Evolutionary conservation across 1,140 invertebrate genomes (phyloP).

Genomic region (Leptopilina boulardi): DNA sequence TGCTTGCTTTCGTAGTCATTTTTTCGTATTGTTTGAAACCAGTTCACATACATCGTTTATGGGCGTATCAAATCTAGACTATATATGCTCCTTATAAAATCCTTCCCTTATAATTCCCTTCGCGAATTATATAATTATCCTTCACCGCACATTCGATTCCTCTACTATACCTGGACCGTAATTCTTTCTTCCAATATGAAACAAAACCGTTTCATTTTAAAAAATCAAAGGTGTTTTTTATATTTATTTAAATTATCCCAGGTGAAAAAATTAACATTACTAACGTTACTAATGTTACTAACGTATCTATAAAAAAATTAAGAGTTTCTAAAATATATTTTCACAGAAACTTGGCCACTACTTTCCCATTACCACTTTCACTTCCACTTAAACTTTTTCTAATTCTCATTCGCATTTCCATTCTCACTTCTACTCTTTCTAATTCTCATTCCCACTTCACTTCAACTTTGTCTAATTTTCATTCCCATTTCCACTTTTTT

Average conservation of each 20-base stretch:
- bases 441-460: too few species aligned
- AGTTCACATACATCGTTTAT: conserved; percentile 65
- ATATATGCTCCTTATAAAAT: conserved; percentile 63
- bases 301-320: too few species aligned
- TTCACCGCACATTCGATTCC: conserved; percentile 70
- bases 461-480: too few species aligned
- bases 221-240: neutral
- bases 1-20: conserved; percentile 48
- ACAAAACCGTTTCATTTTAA: conserved; percentile 17
- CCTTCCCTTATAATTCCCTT: conserved; percentile 69
- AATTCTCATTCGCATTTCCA: too few species aligned
- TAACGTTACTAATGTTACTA: too few species aligned
- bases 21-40: conserved; percentile 73
- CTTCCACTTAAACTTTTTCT: too few species aligned
- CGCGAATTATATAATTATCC: conserved; percentile 73
- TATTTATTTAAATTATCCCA: conserved; percentile 2
- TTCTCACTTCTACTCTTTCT: too few species aligned
- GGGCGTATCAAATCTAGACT: conserved; percentile 17
- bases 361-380: too few species aligned
- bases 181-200: neutral
- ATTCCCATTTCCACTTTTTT: too few species aligned
- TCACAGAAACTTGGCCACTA: too few species aligned
- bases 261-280: too few species aligned
- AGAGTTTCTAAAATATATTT: too few species aligned
- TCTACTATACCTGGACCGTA: conserved; percentile 40